These are phyloP conservation scores for Ditylenchus dipsaci DNA, from an alignment of 1,140 invertebrate genomes.

Conservation along the genomic window DNA sequence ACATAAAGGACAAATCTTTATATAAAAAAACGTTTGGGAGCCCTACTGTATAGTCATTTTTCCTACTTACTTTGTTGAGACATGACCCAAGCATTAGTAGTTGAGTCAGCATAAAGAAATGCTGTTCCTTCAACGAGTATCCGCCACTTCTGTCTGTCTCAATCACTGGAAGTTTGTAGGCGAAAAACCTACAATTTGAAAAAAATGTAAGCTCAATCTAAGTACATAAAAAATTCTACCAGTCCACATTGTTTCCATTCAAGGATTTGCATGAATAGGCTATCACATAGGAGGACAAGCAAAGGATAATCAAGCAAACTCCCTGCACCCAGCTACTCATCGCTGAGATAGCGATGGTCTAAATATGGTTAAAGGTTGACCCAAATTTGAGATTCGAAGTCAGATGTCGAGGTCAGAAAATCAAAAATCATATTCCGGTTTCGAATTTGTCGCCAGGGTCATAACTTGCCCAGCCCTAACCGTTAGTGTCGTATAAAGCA, in stretches of 20 bases:
- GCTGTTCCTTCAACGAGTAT: conserved; percentile 18
- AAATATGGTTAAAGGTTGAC: too few relatives aligned
- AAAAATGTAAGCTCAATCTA: neutral
- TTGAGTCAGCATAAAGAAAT: conserved; percentile 35
- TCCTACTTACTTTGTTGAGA: conserved; percentile 21
- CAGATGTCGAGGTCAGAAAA: too few relatives aligned
- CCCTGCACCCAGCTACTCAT: neutral
- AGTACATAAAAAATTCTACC: conserved; percentile 16
- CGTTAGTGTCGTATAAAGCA: too few relatives aligned
- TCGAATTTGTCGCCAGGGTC: too few relatives aligned
- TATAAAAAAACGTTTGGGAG: too few relatives aligned
- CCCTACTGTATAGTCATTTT: too few relatives aligned
- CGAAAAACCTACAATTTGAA: conserved; percentile 28
- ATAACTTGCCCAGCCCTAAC: too few relatives aligned
- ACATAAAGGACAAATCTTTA: too few relatives aligned
- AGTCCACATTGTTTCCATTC: conserved; percentile 29
- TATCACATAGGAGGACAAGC: conserved; percentile 1
- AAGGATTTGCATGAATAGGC: conserved; percentile 28
- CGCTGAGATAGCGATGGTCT: too few relatives aligned
- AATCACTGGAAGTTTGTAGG: conserved; percentile 37
- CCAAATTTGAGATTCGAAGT: too few relatives aligned
- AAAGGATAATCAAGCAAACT: neutral
- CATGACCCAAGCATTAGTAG: conserved; percentile 13
- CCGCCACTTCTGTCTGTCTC: neutral
- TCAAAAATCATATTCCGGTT: too few relatives aligned